These are phyloP conservation scores for Plemyria rubiginata DNA, from an alignment of 2,888 invertebrate species.

Conservation along the genomic window DNA sequence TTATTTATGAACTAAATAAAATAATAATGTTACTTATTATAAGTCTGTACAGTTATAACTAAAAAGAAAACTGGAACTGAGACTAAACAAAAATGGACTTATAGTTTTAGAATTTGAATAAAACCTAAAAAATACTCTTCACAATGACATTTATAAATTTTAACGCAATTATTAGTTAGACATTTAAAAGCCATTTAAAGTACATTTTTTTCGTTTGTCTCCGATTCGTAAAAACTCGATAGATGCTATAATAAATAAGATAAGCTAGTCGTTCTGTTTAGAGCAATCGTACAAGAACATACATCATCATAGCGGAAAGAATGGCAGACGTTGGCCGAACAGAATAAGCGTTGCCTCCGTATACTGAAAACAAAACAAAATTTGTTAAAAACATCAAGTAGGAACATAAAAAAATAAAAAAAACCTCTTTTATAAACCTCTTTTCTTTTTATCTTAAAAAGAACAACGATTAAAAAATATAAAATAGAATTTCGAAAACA, in stretches of 20 bases:
- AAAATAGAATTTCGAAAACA: no score
- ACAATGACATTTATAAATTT: conserved; percentile 15
- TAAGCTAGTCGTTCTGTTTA: conserved; percentile 58
- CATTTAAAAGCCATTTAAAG: conserved; percentile 30
- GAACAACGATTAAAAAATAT: no score
- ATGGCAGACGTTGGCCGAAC: conserved; percentile 53
- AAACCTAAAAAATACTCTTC: conserved; percentile 7
- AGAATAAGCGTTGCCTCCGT: conserved; percentile 53
- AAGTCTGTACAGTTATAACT: conserved; percentile 56
- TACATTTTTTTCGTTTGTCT: conserved; percentile 31
- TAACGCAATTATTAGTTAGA: conserved; percentile 22
- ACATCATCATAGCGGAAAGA: conserved; percentile 65
- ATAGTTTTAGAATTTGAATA: conserved; percentile 18
- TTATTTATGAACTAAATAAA: conserved; percentile 46
- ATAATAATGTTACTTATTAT: conserved; percentile 48
- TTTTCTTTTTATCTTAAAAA: no score
- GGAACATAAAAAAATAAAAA: neutral
- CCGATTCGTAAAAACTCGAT: conserved; percentile 52
- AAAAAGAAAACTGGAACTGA: conserved; percentile 51
- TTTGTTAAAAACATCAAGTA: neutral
- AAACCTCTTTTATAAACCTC: no score
- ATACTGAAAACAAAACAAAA: conserved; percentile 57
- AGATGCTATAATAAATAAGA: conserved; percentile 71
- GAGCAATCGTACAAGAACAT: conserved; percentile 73
- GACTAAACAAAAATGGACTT: conserved; percentile 46